Conservation (phyloP, 1,140 invertebrate species). For the Melipona quadrifasciata region DNA sequence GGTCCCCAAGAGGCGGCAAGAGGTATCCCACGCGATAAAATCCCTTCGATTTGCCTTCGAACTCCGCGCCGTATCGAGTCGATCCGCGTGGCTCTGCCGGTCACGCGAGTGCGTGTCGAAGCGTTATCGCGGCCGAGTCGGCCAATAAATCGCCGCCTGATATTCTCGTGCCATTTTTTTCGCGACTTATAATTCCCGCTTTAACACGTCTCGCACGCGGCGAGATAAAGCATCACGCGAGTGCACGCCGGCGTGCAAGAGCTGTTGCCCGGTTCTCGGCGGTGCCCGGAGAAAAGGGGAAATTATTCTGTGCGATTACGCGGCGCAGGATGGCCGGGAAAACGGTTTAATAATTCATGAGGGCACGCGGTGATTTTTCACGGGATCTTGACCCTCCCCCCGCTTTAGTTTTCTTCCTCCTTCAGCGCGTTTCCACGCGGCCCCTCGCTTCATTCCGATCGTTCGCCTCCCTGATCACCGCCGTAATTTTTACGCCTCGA, state of each 20-base stretch:
- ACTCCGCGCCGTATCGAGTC: neutral
- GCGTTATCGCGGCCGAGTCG: constrained; percentile 12
- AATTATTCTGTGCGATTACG: constrained; percentile 47
- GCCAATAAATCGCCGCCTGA: constrained; percentile 23
- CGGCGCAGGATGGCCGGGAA: constrained; percentile 21
- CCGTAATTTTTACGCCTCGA: neutral
- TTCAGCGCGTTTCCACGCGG: too few species aligned
- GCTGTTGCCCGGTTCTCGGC: constrained; percentile 2
- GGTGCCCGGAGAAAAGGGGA: neutral
- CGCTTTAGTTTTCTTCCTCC: neutral
- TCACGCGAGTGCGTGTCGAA: constrained; percentile 57
- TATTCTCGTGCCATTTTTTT: constrained; percentile 45
- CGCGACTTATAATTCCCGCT: constrained; percentile 43
- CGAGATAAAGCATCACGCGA: constrained; percentile 49
- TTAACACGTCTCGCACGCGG: constrained; percentile 23
- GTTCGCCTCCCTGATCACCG: neutral
- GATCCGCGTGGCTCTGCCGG: constrained; percentile 10
- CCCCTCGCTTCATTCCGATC: too few species aligned
- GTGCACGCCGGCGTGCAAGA: neutral
- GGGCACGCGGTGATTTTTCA: constrained; percentile 38
- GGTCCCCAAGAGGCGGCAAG: neutral
- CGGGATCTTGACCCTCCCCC: constrained; percentile 24
- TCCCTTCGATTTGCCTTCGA: neutral
- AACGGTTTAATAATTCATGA: constrained; percentile 48
- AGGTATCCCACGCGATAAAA: neutral